Conservation (phyloP, 1,140 invertebrate genomes). For the Hylaeus volcanicus region DNA sequence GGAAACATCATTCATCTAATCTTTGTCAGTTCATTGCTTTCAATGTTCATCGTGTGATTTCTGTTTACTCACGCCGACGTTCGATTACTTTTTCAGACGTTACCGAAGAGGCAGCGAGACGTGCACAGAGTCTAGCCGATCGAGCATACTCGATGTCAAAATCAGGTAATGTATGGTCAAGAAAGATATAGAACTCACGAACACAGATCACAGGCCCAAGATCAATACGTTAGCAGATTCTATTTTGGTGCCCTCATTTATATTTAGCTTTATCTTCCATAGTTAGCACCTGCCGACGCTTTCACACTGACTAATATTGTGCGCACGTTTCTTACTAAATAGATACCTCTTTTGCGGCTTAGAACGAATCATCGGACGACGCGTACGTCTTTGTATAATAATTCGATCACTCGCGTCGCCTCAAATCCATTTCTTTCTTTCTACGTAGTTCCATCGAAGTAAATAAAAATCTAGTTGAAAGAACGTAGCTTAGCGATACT, state of each 20-base stretch:
- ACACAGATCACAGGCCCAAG: conserved; percentile 74
- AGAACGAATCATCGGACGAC: not conserved
- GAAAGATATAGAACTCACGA: conserved; percentile 58
- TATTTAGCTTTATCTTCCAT: conserved; percentile 82
- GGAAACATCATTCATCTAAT: conserved; percentile 81
- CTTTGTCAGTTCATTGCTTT: conserved; percentile 80
- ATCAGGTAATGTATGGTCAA: conserved; percentile 74
- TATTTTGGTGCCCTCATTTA: conserved; percentile 81
- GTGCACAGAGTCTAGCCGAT: conserved; percentile 73
- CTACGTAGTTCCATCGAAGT: not conserved
- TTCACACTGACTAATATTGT: conserved; percentile 77
- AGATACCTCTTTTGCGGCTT: conserved; percentile 54
- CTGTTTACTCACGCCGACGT: conserved; percentile 49
- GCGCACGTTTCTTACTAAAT: conserved; percentile 77
- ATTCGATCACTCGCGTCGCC: not conserved
- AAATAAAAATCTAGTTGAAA: not conserved
- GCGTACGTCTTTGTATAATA: not conserved
- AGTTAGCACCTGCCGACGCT: conserved; percentile 81
- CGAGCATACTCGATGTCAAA: conserved; percentile 62
- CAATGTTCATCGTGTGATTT: conserved; percentile 69
- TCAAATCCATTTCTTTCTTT: not conserved
- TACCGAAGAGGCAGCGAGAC: conserved; percentile 77
- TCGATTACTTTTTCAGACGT: conserved; percentile 76
- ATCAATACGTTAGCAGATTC: conserved; percentile 75
- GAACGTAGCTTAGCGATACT: conserved; percentile 7